A percentile compares a stretch with the other conserved stretches of the same genome.
These are phyloP conservation scores for Simalia tracyae DNA, from an alignment of 2,797 vertebrate genomes.

Conservation along the genomic window DNA sequence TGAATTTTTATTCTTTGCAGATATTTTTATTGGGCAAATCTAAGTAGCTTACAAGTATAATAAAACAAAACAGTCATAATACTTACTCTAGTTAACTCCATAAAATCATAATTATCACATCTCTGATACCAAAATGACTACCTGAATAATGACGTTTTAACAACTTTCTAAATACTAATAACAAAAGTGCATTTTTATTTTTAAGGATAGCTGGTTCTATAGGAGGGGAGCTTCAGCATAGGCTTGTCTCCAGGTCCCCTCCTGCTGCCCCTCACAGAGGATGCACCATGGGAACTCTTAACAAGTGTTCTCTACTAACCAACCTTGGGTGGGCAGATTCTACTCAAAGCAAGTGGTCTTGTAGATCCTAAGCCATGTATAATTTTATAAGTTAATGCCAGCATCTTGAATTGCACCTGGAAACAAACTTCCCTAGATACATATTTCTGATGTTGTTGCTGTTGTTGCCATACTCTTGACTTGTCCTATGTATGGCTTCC, in stretches of 20 bases:
- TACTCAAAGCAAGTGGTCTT: too few relatives aligned
- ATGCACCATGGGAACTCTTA: too few relatives aligned
- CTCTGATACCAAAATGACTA: not conserved
- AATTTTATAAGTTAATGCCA: too few relatives aligned
- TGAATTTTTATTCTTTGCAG: not conserved
- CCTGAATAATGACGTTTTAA: not conserved
- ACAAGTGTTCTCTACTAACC: too few relatives aligned
- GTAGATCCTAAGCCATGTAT: too few relatives aligned
- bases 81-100: not conserved
- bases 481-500: not conserved
- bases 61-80: not conserved
- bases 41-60: not conserved
- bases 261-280: not conserved
- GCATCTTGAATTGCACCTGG: too few relatives aligned
- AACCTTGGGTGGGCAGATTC: too few relatives aligned
- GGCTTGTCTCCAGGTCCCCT: not conserved
- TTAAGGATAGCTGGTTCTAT: not conserved
- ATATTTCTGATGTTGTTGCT: too few relatives aligned
- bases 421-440: too few relatives aligned
- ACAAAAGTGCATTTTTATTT: not conserved
- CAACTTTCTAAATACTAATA: not conserved
- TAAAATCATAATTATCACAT: not conserved
- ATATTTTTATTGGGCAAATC: not conserved
- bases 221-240: not conserved
- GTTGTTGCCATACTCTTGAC: not conserved